phyloP scores from a whole-genome alignment of 1,140 invertebrate species.

The Sarcophaga peregrina region DNA sequence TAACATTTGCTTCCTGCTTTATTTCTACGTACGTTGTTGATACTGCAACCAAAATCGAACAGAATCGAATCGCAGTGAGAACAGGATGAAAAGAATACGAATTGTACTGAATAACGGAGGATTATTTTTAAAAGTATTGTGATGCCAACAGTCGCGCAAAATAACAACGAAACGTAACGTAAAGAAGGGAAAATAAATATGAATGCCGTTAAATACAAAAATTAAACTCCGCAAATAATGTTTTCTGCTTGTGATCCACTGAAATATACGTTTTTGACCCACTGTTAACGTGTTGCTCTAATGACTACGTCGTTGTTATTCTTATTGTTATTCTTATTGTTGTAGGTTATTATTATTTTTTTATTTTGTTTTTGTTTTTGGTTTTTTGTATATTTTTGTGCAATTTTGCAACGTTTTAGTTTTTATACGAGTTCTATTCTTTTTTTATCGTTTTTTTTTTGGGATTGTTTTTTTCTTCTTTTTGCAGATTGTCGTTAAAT shows the following conservation, averaged over 20 bases:
- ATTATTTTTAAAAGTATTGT: neutral
- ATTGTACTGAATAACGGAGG: neutral
- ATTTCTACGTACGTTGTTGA: neutral
- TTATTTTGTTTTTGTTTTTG: no score
- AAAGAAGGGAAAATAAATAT: neutral
- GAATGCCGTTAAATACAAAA: neutral
- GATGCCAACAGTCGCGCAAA: neutral
- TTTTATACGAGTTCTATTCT: neutral
- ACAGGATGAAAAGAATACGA: neutral
- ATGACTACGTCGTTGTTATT: no score
- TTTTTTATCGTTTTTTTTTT: neutral
- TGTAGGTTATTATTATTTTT: no score
- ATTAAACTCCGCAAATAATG: neutral
- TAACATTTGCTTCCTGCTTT: neutral
- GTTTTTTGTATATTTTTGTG: no score
- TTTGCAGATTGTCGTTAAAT: slow-evolving; percentile 7
- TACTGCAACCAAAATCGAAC: neutral
- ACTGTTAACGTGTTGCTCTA: neutral
- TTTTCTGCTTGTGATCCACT: neutral
- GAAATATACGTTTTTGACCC: neutral
- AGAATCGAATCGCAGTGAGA: neutral
- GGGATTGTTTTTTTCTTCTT: neutral
- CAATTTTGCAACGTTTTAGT: neutral
- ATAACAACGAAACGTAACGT: neutral
- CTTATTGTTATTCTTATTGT: no score